These are phyloP conservation scores for Microtus oregoni DNA, from an alignment of 2,113 vertebrate genomes.

Conservation along the genomic window DNA sequence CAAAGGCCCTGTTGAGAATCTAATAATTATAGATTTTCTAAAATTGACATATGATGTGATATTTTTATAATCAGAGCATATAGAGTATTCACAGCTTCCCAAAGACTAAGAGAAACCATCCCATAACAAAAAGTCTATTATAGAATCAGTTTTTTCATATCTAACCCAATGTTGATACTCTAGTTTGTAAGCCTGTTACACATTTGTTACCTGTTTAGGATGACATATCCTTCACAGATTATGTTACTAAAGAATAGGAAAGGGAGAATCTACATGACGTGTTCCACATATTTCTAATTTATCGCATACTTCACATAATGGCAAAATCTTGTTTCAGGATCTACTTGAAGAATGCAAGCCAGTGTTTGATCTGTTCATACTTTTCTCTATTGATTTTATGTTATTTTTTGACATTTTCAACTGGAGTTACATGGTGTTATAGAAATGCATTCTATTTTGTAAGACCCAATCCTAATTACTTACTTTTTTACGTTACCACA, in stretches of 20 bases:
- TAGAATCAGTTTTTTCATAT: neutral
- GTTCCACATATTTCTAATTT: neutral
- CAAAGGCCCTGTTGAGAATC: neutral
- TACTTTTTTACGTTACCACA: neutral
- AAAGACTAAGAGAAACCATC: neutral
- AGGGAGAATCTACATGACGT: neutral
- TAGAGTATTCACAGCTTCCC: neutral
- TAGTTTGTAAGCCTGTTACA: neutral
- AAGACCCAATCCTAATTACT: neutral
- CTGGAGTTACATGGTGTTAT: neutral
- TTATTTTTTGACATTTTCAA: constrained; percentile 3
- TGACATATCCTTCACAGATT: neutral
- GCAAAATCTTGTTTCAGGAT: neutral
- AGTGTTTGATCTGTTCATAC: neutral
- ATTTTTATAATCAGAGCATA: neutral
- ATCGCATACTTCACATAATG: neutral
- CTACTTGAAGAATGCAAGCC: neutral
- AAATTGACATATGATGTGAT: neutral
- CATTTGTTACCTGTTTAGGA: neutral
- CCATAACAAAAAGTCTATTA: neutral
- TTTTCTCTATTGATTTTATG: constrained; percentile 3
- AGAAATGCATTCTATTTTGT: neutral
- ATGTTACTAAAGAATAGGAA: neutral
- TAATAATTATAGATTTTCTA: neutral
- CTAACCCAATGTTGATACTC: neutral